phyloP scores from a whole-genome alignment of 2,888 invertebrate genomes.

The Neoascia interrupta region DNA sequence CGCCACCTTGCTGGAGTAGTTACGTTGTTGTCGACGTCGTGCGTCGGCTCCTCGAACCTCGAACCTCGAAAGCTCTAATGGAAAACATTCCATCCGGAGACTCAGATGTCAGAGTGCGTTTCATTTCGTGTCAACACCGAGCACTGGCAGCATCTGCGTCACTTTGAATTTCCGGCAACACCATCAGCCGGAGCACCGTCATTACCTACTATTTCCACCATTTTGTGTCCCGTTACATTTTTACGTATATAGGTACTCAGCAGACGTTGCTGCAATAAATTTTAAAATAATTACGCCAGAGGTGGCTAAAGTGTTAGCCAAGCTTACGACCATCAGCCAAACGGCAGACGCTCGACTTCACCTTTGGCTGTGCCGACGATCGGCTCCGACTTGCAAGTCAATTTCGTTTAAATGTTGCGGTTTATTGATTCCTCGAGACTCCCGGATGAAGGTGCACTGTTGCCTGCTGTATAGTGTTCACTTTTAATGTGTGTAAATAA shows the following conservation, averaged over 20 bases:
- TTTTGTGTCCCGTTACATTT: conserved; percentile 11
- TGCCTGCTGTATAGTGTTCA: conserved; percentile 30
- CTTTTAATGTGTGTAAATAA: conserved; percentile 68
- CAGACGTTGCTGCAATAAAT: conserved; percentile 56
- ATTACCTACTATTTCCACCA: not conserved
- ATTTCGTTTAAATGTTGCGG: conserved; percentile 51
- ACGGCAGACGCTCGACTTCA: conserved; percentile 2
- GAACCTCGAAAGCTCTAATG: conserved; percentile 49
- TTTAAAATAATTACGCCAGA: conserved; percentile 57
- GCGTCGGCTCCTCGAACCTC: not conserved
- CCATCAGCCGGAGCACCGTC: conserved; percentile 36
- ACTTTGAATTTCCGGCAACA: conserved; percentile 51
- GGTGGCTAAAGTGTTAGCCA: conserved; percentile 45
- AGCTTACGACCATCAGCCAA: conserved; percentile 11
- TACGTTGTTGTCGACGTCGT: not conserved
- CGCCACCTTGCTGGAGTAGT: conserved; percentile 3
- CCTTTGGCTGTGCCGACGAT: not conserved
- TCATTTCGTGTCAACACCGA: conserved; percentile 19
- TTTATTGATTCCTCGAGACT: conserved; percentile 50
- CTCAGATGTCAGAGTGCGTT: conserved; percentile 32
- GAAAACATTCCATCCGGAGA: conserved; percentile 15
- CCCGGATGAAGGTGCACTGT: not conserved
- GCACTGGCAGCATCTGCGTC: conserved; percentile 51
- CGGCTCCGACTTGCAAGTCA: conserved; percentile 29
- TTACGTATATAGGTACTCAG: conserved; percentile 49